Evolutionary conservation across 2,888 invertebrate genomes (phyloP).

Genomic region (Yponomeuta cagnagella): DNA sequence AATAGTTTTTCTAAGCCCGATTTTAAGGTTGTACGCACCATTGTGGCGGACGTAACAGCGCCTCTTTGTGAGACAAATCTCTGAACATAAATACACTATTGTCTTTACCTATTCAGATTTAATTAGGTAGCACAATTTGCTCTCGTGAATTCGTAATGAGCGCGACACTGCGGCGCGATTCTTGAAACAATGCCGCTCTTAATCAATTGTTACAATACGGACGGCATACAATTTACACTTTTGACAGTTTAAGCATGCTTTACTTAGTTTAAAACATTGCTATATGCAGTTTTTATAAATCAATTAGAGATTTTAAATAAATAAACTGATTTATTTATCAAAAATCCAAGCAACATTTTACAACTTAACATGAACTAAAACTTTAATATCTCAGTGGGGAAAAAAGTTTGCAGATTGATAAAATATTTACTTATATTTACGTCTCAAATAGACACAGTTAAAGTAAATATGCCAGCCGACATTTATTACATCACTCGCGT

Average conservation of each 20-base stretch:
- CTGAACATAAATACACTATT: slow-evolving; percentile 72
- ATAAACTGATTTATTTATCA: too few relatives aligned
- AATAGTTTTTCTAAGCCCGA: slow-evolving; percentile 60
- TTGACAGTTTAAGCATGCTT: slow-evolving; percentile 4
- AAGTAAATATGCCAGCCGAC: too few relatives aligned
- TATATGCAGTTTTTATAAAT: too few relatives aligned
- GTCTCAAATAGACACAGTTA: too few relatives aligned
- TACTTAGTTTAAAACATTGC: neutral
- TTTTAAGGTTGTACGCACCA: slow-evolving; percentile 50
- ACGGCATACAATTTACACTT: slow-evolving; percentile 15
- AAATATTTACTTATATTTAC: too few relatives aligned
- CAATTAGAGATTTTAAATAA: too few relatives aligned
- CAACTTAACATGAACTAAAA: too few relatives aligned
- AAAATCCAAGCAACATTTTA: too few relatives aligned
- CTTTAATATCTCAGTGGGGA: too few relatives aligned
- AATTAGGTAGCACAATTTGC: slow-evolving; percentile 75
- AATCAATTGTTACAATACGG: slow-evolving; percentile 59
- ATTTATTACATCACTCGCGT: neutral
- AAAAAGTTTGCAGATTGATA: too few relatives aligned
- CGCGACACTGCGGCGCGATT: slow-evolving; percentile 42
- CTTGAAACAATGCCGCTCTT: slow-evolving; percentile 56
- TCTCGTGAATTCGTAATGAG: slow-evolving; percentile 70
- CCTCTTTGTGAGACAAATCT: slow-evolving; percentile 69
- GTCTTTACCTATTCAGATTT: slow-evolving; percentile 64
- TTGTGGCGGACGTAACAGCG: slow-evolving; percentile 63